Base-by-base conservation (phyloP, 2,888 invertebrate genomes). In the Salticus scenicus region DNA sequence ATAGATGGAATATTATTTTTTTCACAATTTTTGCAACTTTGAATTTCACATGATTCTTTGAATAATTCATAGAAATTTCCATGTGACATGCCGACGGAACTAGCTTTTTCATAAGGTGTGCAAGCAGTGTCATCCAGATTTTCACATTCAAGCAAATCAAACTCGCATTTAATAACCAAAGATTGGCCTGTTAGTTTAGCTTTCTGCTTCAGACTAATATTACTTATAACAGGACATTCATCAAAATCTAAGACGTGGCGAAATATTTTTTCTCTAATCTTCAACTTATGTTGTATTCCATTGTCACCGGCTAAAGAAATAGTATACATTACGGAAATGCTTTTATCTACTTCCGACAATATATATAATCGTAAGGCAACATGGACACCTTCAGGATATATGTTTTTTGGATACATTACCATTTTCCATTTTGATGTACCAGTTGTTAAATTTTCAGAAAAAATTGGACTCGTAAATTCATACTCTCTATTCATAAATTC, bases 381-480 rank as follows among this genome's bases (percentile, higher is more conserved):
- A 4, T 76, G 33, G 14, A 28, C 2, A 8, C 82, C 82, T 72
- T 71, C 28, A 5, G 76, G 76, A 51, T 83, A 83, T 14, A 24
- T 12, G 24, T 57, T 63, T 5, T 30, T 30, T 2, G 64, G 33
- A 30, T 30, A 72, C 14, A 76, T 0, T 20, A 76, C 24, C 51
- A 83, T 30, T 57, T 66, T 83, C 82, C 82, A 83, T 37, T 57
- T 66, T 2, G 30, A 31, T 66, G 24, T 51, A 12, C 27, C 51
- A 14, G 0, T n/a, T 37, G 33, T 28, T 7, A 27, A 63, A 17
- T 66, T 31, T 14, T 24, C n/a, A 28, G 0, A 20, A 27, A 83
- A 83, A 1, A 27, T 33, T 5, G 51, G 66, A 67, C 82, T 76
- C 1, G 28, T 14, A 37, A 83, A 66, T 76, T 83, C 82, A 64